Evolutionary conservation across 1,140 invertebrate species (phyloP).

Genomic region (Solen grandis): DNA sequence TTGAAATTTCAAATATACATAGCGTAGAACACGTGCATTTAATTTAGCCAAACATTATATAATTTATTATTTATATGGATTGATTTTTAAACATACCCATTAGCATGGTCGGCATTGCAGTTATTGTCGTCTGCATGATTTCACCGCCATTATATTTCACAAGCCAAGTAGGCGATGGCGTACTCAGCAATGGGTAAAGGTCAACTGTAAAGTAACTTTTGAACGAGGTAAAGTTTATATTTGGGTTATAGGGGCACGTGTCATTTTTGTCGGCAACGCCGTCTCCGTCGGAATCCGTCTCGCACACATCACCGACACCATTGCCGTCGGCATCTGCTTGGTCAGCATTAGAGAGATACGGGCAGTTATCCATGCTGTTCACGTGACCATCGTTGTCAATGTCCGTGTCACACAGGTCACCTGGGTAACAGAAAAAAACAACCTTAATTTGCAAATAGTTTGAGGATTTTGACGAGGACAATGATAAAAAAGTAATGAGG

Average conservation of each 20-base stretch:
- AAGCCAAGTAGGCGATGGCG: constrained; percentile 28
- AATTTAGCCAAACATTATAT: too few species aligned
- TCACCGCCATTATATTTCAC: constrained; percentile 53
- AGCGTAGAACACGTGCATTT: too few species aligned
- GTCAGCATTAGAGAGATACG: constrained; percentile 81
- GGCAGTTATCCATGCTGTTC: constrained; percentile 86
- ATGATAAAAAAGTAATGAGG: too few species aligned
- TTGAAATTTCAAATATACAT: too few species aligned
- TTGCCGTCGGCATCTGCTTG: constrained; percentile 43
- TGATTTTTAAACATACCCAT: constrained; percentile 56
- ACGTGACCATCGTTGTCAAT: constrained; percentile 91
- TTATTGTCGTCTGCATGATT: constrained; percentile 42
- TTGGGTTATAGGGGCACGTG: constrained; percentile 56
- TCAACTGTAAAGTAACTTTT: constrained; percentile 52
- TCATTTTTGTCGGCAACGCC: constrained; percentile 57
- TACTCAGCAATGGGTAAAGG: constrained; percentile 32
- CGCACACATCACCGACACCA: constrained; percentile 63
- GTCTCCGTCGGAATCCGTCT: constrained; percentile 60
- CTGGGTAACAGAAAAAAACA: too few species aligned
- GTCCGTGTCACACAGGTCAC: constrained; percentile 93
- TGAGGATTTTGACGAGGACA: too few species aligned
- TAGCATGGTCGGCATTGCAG: constrained; percentile 51
- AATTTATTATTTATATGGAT: too few species aligned
- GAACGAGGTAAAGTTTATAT: constrained; percentile 40
- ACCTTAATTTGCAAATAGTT: too few species aligned